Conservation (phyloP, 1,140 invertebrate genomes). For the Planococcus citri region DNA sequence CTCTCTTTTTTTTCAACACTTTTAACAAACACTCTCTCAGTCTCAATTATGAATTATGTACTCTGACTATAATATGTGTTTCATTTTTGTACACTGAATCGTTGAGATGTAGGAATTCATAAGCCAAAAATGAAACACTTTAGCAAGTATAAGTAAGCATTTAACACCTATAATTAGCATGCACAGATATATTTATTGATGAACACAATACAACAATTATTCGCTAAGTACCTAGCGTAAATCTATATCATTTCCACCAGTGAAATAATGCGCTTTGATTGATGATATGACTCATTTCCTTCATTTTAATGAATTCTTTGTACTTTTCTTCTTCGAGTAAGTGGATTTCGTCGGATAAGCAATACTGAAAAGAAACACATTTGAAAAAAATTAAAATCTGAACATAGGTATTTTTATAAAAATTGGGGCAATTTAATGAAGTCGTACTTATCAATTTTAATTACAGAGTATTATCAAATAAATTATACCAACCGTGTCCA, state of each 20-base stretch:
- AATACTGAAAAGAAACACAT: background rate
- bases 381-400: background rate
- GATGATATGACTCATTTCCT: slow-evolving; percentile 21
- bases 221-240: background rate
- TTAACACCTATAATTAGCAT: no score
- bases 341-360: background rate
- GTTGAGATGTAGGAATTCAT: no score
- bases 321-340: slow-evolving; percentile 19
- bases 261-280: slow-evolving; percentile 22
- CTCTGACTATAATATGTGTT: no score
- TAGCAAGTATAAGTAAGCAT: no score
- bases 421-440: background rate
- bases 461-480: no score
- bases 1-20: no score
- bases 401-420: background rate
- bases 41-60: no score
- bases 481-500: background rate
- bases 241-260: slow-evolving; percentile 5
- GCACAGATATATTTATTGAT: no score
- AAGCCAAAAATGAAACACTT: no score
- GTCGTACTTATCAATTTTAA: no score
- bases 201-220: background rate
- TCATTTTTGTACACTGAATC: no score
- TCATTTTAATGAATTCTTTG: slow-evolving; percentile 19
- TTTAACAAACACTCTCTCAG: no score